A percentile compares a stretch with the other conserved stretches of the same genome.
phyloP scores from a whole-genome alignment of 2,113 vertebrate species.

The Eulemur rufifrons region DNA sequence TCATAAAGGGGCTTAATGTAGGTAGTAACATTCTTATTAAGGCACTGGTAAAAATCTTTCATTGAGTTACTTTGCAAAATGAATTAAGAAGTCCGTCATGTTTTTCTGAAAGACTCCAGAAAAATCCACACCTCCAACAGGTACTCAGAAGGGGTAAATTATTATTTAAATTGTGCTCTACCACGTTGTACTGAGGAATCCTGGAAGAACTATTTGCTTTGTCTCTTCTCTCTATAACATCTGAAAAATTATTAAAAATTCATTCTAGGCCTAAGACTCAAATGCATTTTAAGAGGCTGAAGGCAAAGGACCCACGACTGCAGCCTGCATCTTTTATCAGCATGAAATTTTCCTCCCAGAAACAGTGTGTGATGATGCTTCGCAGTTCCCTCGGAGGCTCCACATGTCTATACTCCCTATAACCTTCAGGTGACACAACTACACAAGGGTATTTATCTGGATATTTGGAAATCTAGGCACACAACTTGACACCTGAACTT shows the following conservation, averaged over 20 bases:
- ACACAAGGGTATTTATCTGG: background rate
- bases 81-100: background rate
- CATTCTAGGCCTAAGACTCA: background rate
- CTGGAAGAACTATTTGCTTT: background rate
- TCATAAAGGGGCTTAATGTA: background rate
- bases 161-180: background rate
- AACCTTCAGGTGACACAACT: background rate
- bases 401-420: background rate
- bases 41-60: background rate
- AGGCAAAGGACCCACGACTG: background rate
- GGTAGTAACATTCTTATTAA: slow-evolving; percentile 31
- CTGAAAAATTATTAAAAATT: background rate
- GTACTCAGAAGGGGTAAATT: background rate
- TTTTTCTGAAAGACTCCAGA: slow-evolving; percentile 30
- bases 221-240: background rate
- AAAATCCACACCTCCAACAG: background rate
- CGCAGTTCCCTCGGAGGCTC: background rate
- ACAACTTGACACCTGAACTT: background rate
- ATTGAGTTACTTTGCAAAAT: background rate
- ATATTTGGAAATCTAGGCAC: background rate
- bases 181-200: background rate
- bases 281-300: slow-evolving; percentile 1
- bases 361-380: background rate
- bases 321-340: background rate
- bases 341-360: background rate